Base-by-base conservation (phyloP, 2,888 invertebrate species). In the Dryomyza anilis region DNA sequence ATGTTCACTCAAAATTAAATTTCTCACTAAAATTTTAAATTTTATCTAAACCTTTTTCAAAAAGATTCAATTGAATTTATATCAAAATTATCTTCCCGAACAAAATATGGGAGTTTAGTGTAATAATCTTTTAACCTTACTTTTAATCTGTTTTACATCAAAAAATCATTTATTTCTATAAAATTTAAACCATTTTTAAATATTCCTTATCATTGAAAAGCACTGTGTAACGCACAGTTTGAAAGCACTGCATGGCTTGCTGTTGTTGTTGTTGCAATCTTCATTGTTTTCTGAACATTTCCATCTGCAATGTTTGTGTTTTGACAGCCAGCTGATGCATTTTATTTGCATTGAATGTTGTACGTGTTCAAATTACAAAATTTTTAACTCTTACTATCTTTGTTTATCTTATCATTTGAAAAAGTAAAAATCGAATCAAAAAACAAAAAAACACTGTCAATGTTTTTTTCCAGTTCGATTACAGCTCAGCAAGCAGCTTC, bases 221-320 rank as follows among this genome's bases (percentile, higher is more conserved):
- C n/a, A n/a, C n/a, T n/a, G n/a, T n/a, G n/a, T n/a, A n/a, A n/a
- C 36, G 27, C 23, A 33, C 55, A 55, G 55, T 55, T 29, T 55
- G 21, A 55, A 12, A 55, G 53, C 33, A 55, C 53, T 55, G 53
- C 21, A 30, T 8, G 7, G 10, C 2, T 6, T n/a, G n/a, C 27
- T 25, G 39, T 6, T 39, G 14, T 39, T 12, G 19, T 2, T 16
- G 8, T 2, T 12, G 48, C 48, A 25, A 1, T 30, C 3, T 16
- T 30, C 19, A 2, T 16, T n/a, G 2, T 36, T 55, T 55, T 55
- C 39, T 4, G 55, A 55, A 55, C 55, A 36, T 27, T 14, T 55
- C n/a, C 33, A 10, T 4, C 23, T 12, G 39, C 12, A n/a, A 39
- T 57, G 57, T 45, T 57, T 1, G 12, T 4, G 1, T 23, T 57